phyloP scores from a whole-genome alignment of 2,888 invertebrate species.

The Punctoribates punctum region DNA sequence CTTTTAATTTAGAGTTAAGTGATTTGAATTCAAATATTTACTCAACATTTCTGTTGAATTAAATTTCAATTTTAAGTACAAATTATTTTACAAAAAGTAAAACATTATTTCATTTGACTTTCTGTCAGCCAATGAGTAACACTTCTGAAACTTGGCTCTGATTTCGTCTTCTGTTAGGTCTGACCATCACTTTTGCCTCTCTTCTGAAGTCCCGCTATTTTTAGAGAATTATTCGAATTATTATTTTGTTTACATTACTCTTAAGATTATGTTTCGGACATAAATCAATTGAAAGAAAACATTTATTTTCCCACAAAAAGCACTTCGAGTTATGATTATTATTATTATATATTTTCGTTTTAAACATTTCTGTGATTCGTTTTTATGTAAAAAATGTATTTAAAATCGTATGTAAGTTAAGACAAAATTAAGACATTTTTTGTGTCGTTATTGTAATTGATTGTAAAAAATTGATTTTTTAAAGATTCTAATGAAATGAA shows the following conservation, averaged over 20 bases:
- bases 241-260: not conserved
- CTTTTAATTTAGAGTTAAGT: not conserved
- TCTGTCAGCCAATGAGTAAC: not conserved
- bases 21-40: not conserved
- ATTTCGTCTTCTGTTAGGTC: not conserved
- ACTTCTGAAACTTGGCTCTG: not conserved
- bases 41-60: not conserved
- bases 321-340: not conserved
- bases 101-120: constrained; percentile 2
- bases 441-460: constrained; percentile 32
- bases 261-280: not conserved
- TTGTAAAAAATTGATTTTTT: constrained; percentile 22
- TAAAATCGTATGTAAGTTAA: constrained; percentile 30
- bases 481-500: constrained; percentile 32
- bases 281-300: not conserved
- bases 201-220: constrained; percentile 1
- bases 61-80: constrained; percentile 18
- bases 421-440: constrained; percentile 1
- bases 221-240: constrained; percentile 17
- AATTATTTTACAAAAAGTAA: not conserved
- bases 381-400: constrained; percentile 29
- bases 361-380: constrained; percentile 32
- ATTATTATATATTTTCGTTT: not conserved
- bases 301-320: constrained; percentile 5
- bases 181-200: constrained; percentile 8